These are phyloP conservation scores for Lapara coniferarum DNA, from an alignment of 2,888 invertebrate genomes.

Conservation along the genomic window DNA sequence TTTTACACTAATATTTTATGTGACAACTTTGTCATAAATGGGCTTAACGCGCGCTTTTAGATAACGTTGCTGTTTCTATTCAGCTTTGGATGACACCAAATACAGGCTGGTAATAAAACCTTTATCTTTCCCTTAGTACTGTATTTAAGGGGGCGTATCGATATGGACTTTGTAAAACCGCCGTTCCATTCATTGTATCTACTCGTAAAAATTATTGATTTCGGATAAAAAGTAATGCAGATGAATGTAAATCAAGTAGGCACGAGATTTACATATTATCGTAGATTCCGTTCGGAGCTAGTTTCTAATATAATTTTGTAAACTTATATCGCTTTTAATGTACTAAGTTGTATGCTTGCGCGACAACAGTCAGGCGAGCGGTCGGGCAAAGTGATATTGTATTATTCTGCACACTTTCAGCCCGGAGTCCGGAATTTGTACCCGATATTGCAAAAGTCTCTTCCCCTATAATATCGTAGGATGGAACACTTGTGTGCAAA, in stretches of 20 bases:
- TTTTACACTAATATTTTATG: conserved; percentile 34
- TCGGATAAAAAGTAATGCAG: too few species aligned
- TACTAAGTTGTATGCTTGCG: too few species aligned
- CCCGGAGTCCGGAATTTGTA: background rate
- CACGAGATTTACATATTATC: too few species aligned
- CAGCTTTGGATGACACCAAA: conserved; percentile 2
- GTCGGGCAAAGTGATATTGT: too few species aligned
- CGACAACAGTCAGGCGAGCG: too few species aligned
- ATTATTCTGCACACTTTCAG: too few species aligned
- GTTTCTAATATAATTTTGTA: too few species aligned
- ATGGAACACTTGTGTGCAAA: background rate
- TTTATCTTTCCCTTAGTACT: conserved; percentile 2
- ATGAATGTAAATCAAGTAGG: too few species aligned
- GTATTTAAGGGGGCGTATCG: background rate
- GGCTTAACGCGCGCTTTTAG: background rate
- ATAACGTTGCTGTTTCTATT: conserved; percentile 2
- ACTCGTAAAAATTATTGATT: too few species aligned
- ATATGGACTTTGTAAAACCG: conserved; percentile 2
- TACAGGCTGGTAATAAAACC: background rate
- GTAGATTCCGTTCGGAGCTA: too few species aligned
- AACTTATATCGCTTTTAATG: too few species aligned
- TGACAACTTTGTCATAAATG: background rate
- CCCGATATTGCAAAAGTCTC: background rate
- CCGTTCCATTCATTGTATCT: background rate
- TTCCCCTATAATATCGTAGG: background rate